Percentiles rank a stretch among this genome's conserved stretches.
Conservation (phyloP, 2,797 vertebrate species). For the Mormyrus hasselquistii region DNA sequence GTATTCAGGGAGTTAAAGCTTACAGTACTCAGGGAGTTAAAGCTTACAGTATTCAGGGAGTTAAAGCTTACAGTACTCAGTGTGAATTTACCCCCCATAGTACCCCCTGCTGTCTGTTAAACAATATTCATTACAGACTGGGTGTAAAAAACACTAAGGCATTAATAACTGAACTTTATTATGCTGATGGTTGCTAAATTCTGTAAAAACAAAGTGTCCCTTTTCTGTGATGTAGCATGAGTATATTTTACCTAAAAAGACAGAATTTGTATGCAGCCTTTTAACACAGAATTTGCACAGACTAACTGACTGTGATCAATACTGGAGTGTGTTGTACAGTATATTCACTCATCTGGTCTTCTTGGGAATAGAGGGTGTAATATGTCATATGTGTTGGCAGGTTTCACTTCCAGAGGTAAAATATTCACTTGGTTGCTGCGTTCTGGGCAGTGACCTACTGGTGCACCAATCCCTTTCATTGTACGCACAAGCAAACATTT, state of each 20-base stretch:
- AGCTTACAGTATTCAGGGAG: not conserved
- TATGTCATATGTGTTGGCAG: not conserved
- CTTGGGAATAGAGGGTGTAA: not conserved
- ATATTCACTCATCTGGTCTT: not conserved
- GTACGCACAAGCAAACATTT: conserved; percentile 10
- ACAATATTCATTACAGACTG: not conserved
- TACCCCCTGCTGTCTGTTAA: not conserved
- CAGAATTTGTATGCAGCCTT: not conserved
- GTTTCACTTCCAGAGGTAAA: not conserved
- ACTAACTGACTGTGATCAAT: conserved; percentile 12
- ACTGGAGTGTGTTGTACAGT: not conserved
- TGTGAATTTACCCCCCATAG: not conserved
- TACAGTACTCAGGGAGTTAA: too few species aligned
- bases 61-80: not conserved
- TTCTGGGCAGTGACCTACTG: not conserved
- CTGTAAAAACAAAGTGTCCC: not conserved
- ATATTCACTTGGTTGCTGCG: not conserved
- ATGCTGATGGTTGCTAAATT: not conserved
- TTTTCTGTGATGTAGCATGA: not conserved
- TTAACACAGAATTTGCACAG: conserved; percentile 9
- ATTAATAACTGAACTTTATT: not conserved
- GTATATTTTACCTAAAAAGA: not conserved
- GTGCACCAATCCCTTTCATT: not conserved
- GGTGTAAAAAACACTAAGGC: not conserved
- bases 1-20: too few species aligned